A percentile compares a stretch with the other conserved stretches of the same genome.
Conservation (phyloP, 2,113 vertebrate species). For the Anoura caudifer region DNA sequence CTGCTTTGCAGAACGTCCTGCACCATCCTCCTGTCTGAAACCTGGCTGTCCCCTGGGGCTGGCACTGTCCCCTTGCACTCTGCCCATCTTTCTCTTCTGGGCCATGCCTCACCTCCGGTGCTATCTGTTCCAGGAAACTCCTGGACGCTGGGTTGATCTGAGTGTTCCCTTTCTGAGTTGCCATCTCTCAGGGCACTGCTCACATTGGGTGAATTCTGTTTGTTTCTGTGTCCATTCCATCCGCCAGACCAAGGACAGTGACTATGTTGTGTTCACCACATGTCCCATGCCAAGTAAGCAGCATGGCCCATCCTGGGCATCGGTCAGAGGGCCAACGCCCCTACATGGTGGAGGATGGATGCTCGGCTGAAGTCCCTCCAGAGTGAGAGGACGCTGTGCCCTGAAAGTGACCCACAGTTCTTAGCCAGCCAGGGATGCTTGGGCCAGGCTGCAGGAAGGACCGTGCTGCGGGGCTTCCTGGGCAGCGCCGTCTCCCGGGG, state of each 20-base stretch:
- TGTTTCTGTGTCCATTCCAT: background rate
- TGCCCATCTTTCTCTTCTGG: background rate
- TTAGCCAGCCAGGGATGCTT: accelerated
- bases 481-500: background rate
- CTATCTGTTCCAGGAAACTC: background rate
- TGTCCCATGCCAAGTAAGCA: background rate
- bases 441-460: background rate
- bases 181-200: background rate
- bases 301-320: accelerated
- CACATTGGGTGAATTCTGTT: background rate
- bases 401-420: background rate
- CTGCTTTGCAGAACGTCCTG: background rate
- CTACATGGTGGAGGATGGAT: background rate
- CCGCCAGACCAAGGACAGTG: background rate
- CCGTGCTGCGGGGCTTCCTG: background rate
- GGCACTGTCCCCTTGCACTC: accelerated
- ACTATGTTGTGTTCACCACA: background rate
- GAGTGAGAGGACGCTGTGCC: background rate
- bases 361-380: background rate
- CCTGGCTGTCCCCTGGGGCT: background rate
- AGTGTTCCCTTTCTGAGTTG: background rate
- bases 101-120: too few species aligned
- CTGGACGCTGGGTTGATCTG: background rate
- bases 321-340: background rate
- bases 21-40: background rate